Percentiles rank a stretch among this genome's conserved stretches.
phyloP scores from a whole-genome alignment of 2,113 vertebrate genomes.

The Cephalopterus ornatus region DNA sequence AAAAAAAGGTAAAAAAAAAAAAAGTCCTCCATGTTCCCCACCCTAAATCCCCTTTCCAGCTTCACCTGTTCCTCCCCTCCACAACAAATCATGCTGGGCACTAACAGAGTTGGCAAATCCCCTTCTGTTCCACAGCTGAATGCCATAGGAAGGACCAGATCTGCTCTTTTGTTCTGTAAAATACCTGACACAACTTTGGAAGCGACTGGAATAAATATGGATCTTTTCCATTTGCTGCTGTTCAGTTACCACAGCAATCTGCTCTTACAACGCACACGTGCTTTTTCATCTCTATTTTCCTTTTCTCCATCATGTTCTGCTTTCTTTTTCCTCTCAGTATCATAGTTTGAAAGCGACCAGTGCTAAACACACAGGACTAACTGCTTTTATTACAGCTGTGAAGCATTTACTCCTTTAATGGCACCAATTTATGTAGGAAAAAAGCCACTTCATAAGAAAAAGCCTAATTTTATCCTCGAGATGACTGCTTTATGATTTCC shows the following conservation, averaged over 20 bases:
- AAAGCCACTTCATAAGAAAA: not conserved
- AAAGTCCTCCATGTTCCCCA: not conserved
- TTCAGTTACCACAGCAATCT: not conserved
- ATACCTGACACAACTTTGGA: not conserved
- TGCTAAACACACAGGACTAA: not conserved
- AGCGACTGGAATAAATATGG: not conserved
- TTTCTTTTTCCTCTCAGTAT: not conserved
- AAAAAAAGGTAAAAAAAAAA: not conserved
- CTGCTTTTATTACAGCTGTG: not conserved
- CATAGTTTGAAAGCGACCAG: not conserved
- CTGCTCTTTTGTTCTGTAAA: not conserved
- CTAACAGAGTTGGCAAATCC: not conserved
- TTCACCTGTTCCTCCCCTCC: not conserved
- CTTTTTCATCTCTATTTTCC: not conserved
- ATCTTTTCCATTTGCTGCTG: not conserved
- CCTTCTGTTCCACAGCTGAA: not conserved
- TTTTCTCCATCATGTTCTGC: not conserved
- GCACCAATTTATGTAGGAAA: not conserved
- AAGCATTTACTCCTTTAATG: not conserved
- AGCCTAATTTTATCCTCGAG: not conserved
- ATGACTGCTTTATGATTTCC: not conserved
- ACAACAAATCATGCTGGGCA: fast-evolving
- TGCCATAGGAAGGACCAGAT: not conserved
- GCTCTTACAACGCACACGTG: not conserved
- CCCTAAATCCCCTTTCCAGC: not conserved